A percentile compares a stretch with the other conserved stretches of the same genome.
Evolutionary conservation across 37 sponge, comb jelly and placozoan species (phyloP).

Genomic region (Aplysina aerophoba): DNA sequence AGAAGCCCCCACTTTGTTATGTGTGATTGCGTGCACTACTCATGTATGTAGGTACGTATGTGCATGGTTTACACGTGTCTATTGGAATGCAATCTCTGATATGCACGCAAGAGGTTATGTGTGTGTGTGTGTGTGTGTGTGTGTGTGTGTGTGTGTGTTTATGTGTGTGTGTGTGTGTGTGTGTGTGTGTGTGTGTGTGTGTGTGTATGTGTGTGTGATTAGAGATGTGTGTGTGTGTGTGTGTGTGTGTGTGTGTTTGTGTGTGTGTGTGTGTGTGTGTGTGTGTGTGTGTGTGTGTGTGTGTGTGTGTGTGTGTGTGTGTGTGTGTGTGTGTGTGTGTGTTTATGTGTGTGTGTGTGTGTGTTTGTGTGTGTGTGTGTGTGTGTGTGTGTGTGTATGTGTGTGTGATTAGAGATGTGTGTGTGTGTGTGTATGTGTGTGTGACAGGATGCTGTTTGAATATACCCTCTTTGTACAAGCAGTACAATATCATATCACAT

Average conservation of each 20-base stretch:
- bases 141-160: neutral
- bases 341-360: neutral
- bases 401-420: neutral
- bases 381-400: neutral
- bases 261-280: no score
- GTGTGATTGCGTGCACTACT: neutral
- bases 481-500: no score
- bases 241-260: neutral
- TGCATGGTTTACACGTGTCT: no score
- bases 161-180: constrained; percentile 15
- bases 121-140: no score
- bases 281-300: no score
- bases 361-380: neutral
- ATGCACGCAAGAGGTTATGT: no score
- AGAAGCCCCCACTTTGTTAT: no score
- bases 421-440: neutral
- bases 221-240: neutral
- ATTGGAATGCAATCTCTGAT: no score
- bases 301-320: no score
- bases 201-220: neutral
- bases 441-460: no score
- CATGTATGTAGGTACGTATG: neutral
- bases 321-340: no score
- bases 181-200: neutral
- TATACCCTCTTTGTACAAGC: no score